Evolutionary conservation across 2,888 invertebrate genomes (phyloP).

Genomic region (Hirtodrosophila duncani): DNA sequence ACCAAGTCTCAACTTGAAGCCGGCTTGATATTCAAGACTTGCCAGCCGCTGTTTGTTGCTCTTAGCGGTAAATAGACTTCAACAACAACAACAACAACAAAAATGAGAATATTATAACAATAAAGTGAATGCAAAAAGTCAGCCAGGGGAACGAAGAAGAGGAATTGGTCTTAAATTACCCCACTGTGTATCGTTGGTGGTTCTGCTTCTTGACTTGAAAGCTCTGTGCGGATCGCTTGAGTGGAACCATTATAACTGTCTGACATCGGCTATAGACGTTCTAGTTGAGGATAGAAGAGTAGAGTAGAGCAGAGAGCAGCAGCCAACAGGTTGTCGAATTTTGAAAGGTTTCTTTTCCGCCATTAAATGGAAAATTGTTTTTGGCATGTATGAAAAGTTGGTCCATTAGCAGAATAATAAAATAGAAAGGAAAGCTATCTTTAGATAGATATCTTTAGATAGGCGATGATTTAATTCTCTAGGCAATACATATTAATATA

Average conservation of each 20-base stretch:
- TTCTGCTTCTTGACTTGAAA: conserved; percentile 53
- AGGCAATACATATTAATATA: no score
- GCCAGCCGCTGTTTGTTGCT: conserved; percentile 55
- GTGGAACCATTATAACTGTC: conserved; percentile 51
- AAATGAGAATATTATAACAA: conserved; percentile 20
- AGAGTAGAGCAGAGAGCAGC: conserved; percentile 14
- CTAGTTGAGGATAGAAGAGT: background rate
- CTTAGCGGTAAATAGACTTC: conserved; percentile 63
- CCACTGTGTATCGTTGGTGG: conserved; percentile 36
- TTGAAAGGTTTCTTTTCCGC: conserved; percentile 34
- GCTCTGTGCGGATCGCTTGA: conserved; percentile 30
- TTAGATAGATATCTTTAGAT: no score
- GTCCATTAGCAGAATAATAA: no score
- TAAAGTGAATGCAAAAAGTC: conserved; percentile 55
- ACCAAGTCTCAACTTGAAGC: conserved; percentile 31
- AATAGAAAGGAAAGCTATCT: no score
- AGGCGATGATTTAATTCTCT: no score
- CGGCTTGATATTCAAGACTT: conserved; percentile 36
- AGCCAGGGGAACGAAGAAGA: conserved; percentile 13
- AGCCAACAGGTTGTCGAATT: conserved; percentile 47
- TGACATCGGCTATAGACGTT: conserved; percentile 3
- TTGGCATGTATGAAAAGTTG: background rate
- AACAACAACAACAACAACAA: conserved; percentile 22
- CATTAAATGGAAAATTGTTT: background rate
- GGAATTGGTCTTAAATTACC: conserved; percentile 58